These are phyloP conservation scores for Stenopsyche tienmushanensis DNA, from an alignment of 1,140 invertebrate genomes.

Conservation along the genomic window DNA sequence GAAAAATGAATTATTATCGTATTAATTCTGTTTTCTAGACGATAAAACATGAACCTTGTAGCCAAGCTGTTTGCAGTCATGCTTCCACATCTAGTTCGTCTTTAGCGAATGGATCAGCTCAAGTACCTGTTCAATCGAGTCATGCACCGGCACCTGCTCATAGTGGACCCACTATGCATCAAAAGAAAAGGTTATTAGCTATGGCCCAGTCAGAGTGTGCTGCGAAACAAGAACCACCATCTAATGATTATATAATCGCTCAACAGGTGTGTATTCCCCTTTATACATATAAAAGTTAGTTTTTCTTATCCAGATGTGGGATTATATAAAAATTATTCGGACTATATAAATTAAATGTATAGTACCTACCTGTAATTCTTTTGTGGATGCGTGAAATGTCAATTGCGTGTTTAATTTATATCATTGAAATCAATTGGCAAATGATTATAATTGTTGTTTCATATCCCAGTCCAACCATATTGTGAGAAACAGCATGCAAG, in stretches of 20 bases:
- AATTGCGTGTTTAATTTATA: no score
- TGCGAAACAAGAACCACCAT: constrained; percentile 41
- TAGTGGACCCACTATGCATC: constrained; percentile 66
- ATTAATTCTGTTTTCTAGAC: constrained; percentile 23
- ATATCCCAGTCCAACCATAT: constrained; percentile 25
- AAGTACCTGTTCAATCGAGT: constrained; percentile 7
- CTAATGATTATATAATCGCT: constrained; percentile 31
- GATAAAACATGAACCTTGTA: constrained; percentile 40
- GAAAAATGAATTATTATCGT: not conserved
- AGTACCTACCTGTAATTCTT: no score
- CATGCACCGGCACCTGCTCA: constrained; percentile 44
- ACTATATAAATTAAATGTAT: no score
- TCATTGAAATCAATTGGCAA: no score
- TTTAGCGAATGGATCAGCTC: constrained; percentile 32
- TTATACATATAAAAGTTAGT: not conserved
- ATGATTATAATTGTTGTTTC: not conserved
- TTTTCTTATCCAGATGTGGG: not conserved
- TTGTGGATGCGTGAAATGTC: not conserved
- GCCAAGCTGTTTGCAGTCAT: constrained; percentile 35
- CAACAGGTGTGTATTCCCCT: constrained; percentile 47
- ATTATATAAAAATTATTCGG: not conserved
- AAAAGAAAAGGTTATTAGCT: constrained; percentile 85
- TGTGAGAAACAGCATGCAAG: constrained; percentile 43
- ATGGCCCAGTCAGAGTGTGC: constrained; percentile 78
- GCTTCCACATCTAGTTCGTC: constrained; percentile 33